Base-by-base conservation (phyloP, 2,113 vertebrate species). In the Ophiodon elongatus region DNA sequence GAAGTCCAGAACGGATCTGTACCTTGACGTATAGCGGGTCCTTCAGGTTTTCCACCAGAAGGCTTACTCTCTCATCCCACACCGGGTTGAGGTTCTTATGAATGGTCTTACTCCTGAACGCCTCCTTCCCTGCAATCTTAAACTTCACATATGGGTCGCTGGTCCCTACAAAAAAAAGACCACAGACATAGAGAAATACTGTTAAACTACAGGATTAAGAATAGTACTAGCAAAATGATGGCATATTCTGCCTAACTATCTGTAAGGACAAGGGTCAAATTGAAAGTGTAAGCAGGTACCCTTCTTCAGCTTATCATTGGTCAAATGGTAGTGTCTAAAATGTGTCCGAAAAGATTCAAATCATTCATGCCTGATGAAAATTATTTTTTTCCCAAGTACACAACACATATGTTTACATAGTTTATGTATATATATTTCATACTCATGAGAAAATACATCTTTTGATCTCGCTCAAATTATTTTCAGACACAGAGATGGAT, bases 91-190 rank as follows among this genome's bases (percentile, higher is more conserved):
- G 97, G 89, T 97, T 99, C 93, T 99, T 99, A 79, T 98, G 96
- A 93, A 99, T 96, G 85, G 95, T 99, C 93, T 96, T 99, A 93
- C 98, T 99, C 94, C 97, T 97, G 93, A 98, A 99, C 70, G 99
- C 96, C 91, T 99, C 97, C 87, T 98, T 99, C 86, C 98, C 95
- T 90, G 96, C 96, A n/a, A 99, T 95, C 94, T 99, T 99, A 92
- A 99, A 98, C 93, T 99, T 99, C 87, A 99, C 98, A 8, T 99
- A 99, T 0, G 98, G 98, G 91, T 99, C 98, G 90, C 98, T 99
- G 41, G 98, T 98, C 45, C 98, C 98, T 99, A 15, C 15, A 29
- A 88, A 83, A 83, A n/a, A 77, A 25, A 73, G 41, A 60, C 33
- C 65, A 29, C 1, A 79, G 66, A 65, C 6, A 67, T 13, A 41